phyloP scores from a whole-genome alignment of 2,113 vertebrate species.

The Gallinago media region DNA sequence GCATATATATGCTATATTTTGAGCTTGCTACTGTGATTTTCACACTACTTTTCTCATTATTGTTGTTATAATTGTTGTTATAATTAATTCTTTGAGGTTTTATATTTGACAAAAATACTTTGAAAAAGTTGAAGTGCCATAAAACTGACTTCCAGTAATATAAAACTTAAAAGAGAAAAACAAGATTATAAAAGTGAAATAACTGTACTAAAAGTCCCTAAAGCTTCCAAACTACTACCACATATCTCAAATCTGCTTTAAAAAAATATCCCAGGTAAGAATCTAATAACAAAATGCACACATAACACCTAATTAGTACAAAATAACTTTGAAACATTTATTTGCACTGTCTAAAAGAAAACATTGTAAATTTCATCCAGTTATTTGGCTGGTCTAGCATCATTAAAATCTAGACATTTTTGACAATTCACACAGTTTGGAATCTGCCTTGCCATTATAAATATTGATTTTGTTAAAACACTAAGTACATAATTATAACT shows the following conservation, averaged over 20 bases:
- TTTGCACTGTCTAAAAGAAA: neutral
- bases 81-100: neutral
- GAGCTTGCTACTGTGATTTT: neutral
- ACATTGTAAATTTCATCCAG: neutral
- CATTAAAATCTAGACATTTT: neutral
- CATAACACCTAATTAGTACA: fast-evolving
- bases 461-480: neutral
- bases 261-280: neutral
- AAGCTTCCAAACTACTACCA: neutral
- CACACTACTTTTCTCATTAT: neutral
- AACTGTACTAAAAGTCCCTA: neutral
- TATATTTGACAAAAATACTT: neutral
- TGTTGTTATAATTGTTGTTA: neutral
- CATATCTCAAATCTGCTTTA: neutral
- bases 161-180: neutral
- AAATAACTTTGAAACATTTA: neutral
- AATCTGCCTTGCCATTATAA: neutral
- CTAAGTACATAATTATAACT: neutral
- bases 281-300: neutral
- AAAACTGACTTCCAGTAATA: neutral
- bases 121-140: neutral
- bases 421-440: neutral
- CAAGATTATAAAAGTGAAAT: neutral
- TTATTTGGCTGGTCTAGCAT: neutral
- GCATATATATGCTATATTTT: neutral